phyloP scores from a whole-genome alignment of 2,113 vertebrate species.

The Scomber colias region DNA sequence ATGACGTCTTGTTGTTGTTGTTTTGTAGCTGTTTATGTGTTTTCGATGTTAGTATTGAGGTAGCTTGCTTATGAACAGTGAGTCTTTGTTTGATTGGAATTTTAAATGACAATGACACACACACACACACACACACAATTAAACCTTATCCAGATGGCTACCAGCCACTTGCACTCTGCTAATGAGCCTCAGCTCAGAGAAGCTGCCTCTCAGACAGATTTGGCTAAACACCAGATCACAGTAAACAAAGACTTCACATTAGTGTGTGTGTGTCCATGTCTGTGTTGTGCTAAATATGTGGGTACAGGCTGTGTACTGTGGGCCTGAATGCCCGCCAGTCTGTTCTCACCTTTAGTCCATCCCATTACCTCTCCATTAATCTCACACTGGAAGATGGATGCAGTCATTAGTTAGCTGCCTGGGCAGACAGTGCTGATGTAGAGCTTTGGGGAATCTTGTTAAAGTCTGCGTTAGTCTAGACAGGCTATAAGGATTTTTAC shows the following conservation, averaged over 20 bases:
- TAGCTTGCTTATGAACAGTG: not conserved
- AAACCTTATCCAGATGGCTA: slow-evolving; percentile 37
- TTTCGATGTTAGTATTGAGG: not conserved
- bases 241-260: slow-evolving; percentile 53
- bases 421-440: not conserved
- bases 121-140: slow-evolving; percentile 14
- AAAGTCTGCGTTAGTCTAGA: not conserved
- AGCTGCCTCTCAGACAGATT: slow-evolving; percentile 43
- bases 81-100: slow-evolving; percentile 11
- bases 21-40: not conserved
- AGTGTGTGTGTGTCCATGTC: not conserved
- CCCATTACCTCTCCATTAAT: slow-evolving; percentile 60
- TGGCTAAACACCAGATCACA: slow-evolving; percentile 19
- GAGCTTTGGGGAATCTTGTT: slow-evolving; percentile 14
- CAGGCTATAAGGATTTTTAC: slow-evolving; percentile 21
- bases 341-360: slow-evolving; percentile 55
- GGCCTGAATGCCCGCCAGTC: slow-evolving; percentile 29
- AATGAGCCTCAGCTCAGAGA: slow-evolving; percentile 47
- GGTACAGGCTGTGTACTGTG: slow-evolving; percentile 5
- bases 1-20: not conserved
- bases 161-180: slow-evolving; percentile 45
- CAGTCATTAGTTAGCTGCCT: slow-evolving; percentile 36
- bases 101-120: not conserved
- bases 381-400: slow-evolving; percentile 45
- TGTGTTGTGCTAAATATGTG: not conserved